Evolutionary conservation across 2,797 vertebrate genomes (phyloP).

Genomic region (Thamnophis elegans): DNA sequence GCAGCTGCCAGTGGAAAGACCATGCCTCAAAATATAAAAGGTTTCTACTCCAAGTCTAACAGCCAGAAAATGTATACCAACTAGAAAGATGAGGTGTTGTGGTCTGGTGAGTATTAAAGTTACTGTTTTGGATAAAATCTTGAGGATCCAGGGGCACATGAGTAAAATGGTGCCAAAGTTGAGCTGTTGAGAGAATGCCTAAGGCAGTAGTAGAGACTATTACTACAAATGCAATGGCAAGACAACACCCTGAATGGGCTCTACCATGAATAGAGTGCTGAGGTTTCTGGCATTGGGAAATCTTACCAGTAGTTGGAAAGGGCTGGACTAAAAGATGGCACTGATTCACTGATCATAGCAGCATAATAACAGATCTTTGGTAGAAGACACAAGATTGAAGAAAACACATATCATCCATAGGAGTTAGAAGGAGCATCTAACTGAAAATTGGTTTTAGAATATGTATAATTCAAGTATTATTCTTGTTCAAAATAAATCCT

Average conservation of each 20-base stretch:
- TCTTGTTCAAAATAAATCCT: background rate
- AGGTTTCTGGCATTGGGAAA: background rate
- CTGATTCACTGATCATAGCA: background rate
- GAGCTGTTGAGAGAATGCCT: background rate
- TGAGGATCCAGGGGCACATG: background rate
- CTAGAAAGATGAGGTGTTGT: background rate
- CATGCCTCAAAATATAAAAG: background rate
- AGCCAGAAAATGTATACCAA: background rate
- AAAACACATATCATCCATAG: background rate
- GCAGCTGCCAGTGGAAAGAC: background rate
- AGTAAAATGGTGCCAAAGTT: background rate
- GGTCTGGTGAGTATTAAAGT: background rate
- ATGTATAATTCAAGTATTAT: background rate
- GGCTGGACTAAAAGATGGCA: background rate
- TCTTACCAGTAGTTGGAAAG: background rate
- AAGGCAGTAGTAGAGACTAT: background rate
- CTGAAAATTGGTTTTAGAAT: constrained; percentile 16
- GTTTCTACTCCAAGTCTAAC: background rate
- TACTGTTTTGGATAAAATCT: background rate
- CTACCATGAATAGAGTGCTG: background rate
- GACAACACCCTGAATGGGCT: background rate
- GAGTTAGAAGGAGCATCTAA: background rate
- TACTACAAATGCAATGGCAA: background rate
- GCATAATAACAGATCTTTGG: background rate
- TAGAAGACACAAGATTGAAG: background rate